These are phyloP conservation scores for Cephus spinipes DNA, from an alignment of 2,888 invertebrate genomes.

Conservation along the genomic window DNA sequence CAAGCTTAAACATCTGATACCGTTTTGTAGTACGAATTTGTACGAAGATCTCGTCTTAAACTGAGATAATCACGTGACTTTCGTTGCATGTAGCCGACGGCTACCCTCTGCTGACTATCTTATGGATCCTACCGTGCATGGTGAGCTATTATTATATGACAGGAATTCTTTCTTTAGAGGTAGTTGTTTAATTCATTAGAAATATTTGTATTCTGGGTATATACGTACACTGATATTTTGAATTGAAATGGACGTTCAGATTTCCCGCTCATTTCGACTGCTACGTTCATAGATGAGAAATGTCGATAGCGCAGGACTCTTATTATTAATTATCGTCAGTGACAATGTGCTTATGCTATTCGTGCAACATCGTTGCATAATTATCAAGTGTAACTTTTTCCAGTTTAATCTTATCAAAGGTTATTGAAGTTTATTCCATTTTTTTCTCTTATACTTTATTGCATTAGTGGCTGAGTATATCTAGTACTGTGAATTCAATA, in stretches of 20 bases:
- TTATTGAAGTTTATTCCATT: neutral
- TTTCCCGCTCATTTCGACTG: neutral
- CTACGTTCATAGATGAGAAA: neutral
- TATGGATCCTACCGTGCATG: slow-evolving; percentile 60
- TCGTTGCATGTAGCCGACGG: slow-evolving; percentile 38
- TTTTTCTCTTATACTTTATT: neutral
- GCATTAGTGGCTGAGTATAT: neutral
- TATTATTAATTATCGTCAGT: neutral
- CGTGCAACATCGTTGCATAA: neutral
- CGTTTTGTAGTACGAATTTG: neutral
- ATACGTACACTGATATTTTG: neutral
- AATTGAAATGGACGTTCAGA: neutral
- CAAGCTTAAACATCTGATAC: neutral
- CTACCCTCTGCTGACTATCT: slow-evolving; percentile 36
- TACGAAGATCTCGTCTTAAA: neutral
- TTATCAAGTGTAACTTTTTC: neutral
- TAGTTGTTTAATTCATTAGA: neutral
- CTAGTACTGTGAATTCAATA: neutral
- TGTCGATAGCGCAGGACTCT: neutral
- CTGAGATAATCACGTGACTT: neutral
- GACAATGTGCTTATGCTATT: neutral
- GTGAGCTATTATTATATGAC: slow-evolving; percentile 40
- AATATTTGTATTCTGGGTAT: neutral
- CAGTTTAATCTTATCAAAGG: neutral
- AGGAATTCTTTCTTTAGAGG: neutral